These are phyloP conservation scores for Drosophila kokeensis DNA, from an alignment of 2,888 invertebrate species.

Conservation along the genomic window DNA sequence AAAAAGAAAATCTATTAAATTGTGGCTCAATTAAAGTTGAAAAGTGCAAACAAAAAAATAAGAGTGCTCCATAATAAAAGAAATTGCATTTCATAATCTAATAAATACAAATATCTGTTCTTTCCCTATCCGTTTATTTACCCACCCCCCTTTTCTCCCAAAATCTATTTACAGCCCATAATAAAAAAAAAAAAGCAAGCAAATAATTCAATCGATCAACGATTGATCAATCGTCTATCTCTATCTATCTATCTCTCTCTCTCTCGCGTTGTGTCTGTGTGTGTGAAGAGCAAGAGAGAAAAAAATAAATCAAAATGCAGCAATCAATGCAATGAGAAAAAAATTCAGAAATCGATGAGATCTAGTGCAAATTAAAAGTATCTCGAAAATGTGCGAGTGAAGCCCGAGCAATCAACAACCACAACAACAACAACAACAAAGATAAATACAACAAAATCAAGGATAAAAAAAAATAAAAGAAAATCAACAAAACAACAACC, in stretches of 20 bases:
- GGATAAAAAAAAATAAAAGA: constrained; percentile 3
- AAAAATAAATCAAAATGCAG: constrained; percentile 29
- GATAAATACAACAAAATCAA: constrained; percentile 1
- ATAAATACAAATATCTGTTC: background rate
- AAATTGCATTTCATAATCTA: constrained; percentile 19
- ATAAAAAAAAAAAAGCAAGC: constrained; percentile 24
- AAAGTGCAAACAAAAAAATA: constrained; percentile 19
- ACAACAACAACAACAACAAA: constrained; percentile 2
- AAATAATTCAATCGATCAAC: constrained; percentile 48
- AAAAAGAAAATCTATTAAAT: constrained; percentile 6
- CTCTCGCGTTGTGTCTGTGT: constrained; percentile 25
- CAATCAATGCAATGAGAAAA: constrained; percentile 38
- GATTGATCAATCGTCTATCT: constrained; percentile 11
- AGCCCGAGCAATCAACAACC: constrained; percentile 29
- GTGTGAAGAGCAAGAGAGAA: constrained; percentile 12
- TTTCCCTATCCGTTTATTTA: constrained; percentile 12
- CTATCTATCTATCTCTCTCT: constrained; percentile 9
- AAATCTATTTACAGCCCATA: constrained; percentile 60
- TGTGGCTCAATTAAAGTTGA: constrained; percentile 35
- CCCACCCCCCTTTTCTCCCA: background rate
- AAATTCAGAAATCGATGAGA: constrained; percentile 37
- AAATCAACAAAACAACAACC: background rate
- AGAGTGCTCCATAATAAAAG: constrained; percentile 13
- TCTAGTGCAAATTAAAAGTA: constrained; percentile 54
- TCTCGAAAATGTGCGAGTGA: constrained; percentile 61